These are phyloP conservation scores for Phylloscopus whistleri DNA, from an alignment of 2,113 vertebrate species.

Conservation along the genomic window DNA sequence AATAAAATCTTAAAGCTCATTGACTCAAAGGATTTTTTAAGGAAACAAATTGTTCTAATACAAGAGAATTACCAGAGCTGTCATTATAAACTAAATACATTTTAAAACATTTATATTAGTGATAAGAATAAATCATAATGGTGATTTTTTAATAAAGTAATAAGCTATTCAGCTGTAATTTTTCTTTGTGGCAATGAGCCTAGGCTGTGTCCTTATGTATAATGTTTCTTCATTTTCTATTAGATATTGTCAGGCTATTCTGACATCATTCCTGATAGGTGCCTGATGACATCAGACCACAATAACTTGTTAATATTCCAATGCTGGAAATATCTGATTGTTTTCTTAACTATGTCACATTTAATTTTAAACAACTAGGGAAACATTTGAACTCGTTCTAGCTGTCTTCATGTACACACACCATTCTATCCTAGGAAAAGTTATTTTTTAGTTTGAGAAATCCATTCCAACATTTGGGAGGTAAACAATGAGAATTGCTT, in stretches of 20 bases:
- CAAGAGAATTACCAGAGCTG: neutral
- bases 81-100: neutral
- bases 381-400: neutral
- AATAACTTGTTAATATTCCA: neutral
- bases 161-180: neutral
- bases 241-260: neutral
- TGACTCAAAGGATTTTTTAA: neutral
- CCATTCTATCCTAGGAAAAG: neutral
- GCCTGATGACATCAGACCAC: neutral
- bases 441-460: neutral
- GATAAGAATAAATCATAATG: neutral
- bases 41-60: neutral
- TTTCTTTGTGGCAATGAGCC: neutral
- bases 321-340: neutral
- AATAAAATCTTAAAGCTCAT: neutral
- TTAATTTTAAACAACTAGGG: neutral
- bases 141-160: neutral
- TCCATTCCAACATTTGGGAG: neutral
- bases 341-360: neutral
- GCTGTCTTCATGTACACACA: neutral
- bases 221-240: neutral
- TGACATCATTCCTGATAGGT: neutral
- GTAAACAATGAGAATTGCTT: neutral
- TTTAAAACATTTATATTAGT: neutral
- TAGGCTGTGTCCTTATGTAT: neutral